A percentile compares a stretch with the other conserved stretches of the same genome.
Evolutionary conservation across 2,113 vertebrate species (phyloP).

Genomic region (Microtus richardsoni): DNA sequence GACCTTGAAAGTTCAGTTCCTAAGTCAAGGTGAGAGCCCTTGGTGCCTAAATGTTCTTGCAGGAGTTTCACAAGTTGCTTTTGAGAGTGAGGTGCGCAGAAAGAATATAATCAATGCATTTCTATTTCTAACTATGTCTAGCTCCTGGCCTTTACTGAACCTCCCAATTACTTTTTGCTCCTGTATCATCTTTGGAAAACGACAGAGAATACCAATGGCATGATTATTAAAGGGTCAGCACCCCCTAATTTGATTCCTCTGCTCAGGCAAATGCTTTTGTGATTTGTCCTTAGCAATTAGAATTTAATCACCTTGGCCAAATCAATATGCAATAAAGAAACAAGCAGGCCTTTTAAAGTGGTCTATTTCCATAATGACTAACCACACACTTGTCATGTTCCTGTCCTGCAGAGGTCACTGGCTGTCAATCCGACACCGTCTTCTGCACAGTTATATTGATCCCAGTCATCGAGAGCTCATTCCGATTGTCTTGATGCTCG

Average conservation of each 20-base stretch:
- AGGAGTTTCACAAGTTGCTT: neutral
- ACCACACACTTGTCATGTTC: conserved; percentile 4
- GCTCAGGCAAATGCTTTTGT: conserved; percentile 72
- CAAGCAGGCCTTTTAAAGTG: neutral
- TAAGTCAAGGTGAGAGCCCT: neutral
- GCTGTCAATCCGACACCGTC: neutral
- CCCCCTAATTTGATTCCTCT: conserved; percentile 61
- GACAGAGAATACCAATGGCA: conserved; percentile 64
- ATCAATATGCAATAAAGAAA: conserved; percentile 79
- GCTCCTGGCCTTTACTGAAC: conserved; percentile 37
- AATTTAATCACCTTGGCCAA: conserved; percentile 76
- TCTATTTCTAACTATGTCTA: conserved; percentile 13
- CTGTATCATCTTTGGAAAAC: conserved; percentile 57
- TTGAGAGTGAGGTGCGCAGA: neutral
- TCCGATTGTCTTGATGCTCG: neutral
- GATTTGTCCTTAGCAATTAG: conserved; percentile 74
- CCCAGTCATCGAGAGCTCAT: neutral
- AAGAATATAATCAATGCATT: conserved; percentile 1
- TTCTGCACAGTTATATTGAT: neutral
- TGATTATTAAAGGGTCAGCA: conserved; percentile 69
- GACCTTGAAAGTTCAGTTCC: conserved; percentile 7
- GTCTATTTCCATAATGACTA: conserved; percentile 51
- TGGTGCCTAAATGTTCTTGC: neutral
- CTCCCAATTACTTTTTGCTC: conserved; percentile 47
- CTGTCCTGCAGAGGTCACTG: conserved; percentile 24